Evolutionary conservation across 2,113 vertebrate species (phyloP).

Genomic region (Acanthochromis polyacanthus): DNA sequence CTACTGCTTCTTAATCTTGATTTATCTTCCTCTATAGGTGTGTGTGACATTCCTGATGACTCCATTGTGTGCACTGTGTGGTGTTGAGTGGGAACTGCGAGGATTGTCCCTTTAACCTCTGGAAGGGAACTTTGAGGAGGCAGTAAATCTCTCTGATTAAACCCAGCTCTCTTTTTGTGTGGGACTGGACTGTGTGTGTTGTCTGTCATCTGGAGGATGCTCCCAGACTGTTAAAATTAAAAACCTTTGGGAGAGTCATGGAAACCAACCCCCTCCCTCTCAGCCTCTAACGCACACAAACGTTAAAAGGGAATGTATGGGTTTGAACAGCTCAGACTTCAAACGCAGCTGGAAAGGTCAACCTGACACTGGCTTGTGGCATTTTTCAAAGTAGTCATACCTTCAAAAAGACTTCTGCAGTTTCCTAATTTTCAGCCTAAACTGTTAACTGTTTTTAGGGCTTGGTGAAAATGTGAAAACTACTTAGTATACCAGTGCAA

Average conservation of each 20-base stretch:
- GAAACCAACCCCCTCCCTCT: constrained; percentile 58
- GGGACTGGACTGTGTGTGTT: constrained; percentile 51
- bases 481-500: no score
- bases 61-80: constrained; percentile 55
- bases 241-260: constrained; percentile 59
- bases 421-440: no score
- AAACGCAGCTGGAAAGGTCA: no score
- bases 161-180: constrained; percentile 67
- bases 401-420: not conserved
- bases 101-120: constrained; percentile 67
- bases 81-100: constrained; percentile 58
- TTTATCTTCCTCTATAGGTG: constrained; percentile 37
- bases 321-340: no score
- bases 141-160: constrained; percentile 74
- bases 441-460: no score
- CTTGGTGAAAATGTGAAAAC: no score
- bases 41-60: constrained; percentile 50
- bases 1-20: constrained; percentile 17
- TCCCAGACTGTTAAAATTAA: constrained; percentile 75
- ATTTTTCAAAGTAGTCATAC: constrained; percentile 21
- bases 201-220: constrained; percentile 68
- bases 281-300: no score
- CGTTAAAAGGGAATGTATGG: no score
- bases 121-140: constrained; percentile 46
- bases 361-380: constrained; percentile 1